Evolutionary conservation across 2,113 vertebrate species (phyloP).

Genomic region (Macroglossus sobrinus): DNA sequence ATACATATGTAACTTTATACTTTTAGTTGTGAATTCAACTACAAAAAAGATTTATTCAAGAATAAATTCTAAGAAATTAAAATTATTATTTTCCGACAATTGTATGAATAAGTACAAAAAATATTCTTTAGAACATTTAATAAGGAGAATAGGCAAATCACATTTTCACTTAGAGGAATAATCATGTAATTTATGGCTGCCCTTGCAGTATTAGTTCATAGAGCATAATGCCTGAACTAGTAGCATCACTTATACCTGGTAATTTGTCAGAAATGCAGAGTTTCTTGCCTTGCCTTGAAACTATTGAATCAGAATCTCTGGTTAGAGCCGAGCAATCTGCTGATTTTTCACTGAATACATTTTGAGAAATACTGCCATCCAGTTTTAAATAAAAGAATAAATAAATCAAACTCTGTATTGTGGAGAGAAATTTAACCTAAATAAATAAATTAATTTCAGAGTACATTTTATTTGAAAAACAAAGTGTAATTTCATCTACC

Average conservation of each 20-base stretch:
- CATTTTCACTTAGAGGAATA: not conserved
- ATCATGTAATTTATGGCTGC: not conserved
- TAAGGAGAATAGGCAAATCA: not conserved
- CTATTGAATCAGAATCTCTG: not conserved
- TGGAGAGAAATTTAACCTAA: not conserved
- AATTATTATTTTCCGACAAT: not conserved
- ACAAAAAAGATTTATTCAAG: not conserved
- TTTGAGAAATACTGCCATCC: not conserved
- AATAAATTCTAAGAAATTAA: not conserved
- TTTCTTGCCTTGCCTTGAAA: not conserved
- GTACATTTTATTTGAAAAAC: not conserved
- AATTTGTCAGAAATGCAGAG: not conserved
- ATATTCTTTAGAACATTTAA: conserved; percentile 12
- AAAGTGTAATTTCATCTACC: not conserved
- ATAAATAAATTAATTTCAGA: not conserved
- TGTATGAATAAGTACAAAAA: conserved; percentile 16
- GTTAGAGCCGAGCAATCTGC: not conserved
- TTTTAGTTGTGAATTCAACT: not conserved
- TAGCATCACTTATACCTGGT: not conserved
- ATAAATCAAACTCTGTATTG: not conserved
- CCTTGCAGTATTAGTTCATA: not conserved
- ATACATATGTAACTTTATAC: not conserved
- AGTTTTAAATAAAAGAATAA: conserved; percentile 1
- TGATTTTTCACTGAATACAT: not conserved
- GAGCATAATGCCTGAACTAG: not conserved